A percentile compares a stretch with the other conserved stretches of the same genome.
Evolutionary conservation across 2,797 vertebrate genomes (phyloP).

Genomic region (Geotrypetes seraphini): DNA sequence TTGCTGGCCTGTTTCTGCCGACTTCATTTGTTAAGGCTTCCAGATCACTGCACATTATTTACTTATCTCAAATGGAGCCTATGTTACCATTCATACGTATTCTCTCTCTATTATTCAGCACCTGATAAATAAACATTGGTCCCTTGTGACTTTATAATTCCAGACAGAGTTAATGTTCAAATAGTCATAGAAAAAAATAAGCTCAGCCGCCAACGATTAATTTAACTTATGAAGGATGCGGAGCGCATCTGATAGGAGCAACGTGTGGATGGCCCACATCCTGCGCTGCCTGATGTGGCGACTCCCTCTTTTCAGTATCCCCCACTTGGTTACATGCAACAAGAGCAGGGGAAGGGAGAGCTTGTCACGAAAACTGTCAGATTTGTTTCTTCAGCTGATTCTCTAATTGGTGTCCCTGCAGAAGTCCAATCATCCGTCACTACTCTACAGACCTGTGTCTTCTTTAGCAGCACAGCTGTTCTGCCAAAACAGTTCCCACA

Average conservation of each 20-base stretch:
- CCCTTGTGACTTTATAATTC: constrained; percentile 21
- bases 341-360: neutral
- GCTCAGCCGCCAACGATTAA: constrained; percentile 31
- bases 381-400: neutral
- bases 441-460: neutral
- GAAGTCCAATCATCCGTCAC: neutral
- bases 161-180: constrained; percentile 25
- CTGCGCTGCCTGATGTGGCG: too few relatives aligned
- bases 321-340: neutral
- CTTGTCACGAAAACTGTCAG: neutral
- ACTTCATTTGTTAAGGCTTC: constrained; percentile 20
- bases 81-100: neutral
- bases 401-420: constrained; percentile 7
- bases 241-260: constrained; percentile 12
- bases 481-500: constrained; percentile 5
- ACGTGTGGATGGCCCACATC: too few relatives aligned
- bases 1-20: too few relatives aligned
- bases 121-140: constrained; percentile 31
- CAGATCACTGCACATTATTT: constrained; percentile 6
- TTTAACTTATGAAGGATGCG: neutral
- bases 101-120: constrained; percentile 29
- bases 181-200: constrained; percentile 62
- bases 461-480: neutral
- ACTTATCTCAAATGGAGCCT: neutral
- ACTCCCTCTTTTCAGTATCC: constrained; percentile 2